Conservation (phyloP, 2,113 vertebrate genomes). For the Crotophaga sulcirostris region DNA sequence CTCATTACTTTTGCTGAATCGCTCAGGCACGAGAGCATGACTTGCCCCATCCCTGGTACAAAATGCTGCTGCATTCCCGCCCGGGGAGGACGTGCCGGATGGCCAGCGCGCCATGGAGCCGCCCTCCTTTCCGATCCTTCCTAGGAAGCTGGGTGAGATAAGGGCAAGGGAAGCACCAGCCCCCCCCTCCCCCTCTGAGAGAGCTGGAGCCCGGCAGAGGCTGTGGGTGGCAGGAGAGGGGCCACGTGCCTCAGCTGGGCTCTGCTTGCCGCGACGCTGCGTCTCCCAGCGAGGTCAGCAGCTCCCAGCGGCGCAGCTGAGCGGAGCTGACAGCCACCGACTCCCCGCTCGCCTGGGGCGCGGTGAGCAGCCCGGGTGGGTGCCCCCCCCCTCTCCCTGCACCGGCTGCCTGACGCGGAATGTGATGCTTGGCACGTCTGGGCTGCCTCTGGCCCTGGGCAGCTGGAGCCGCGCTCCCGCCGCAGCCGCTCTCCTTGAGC, state of each 20-base stretch:
- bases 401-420: neutral
- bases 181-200: rapidly evolving
- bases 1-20: neutral
- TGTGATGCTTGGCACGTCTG: neutral
- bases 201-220: neutral
- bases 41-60: neutral
- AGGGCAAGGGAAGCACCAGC: neutral
- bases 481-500: neutral
- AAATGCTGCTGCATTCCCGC: neutral
- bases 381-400: neutral
- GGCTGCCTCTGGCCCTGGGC: neutral
- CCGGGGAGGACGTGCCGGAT: neutral
- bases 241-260: neutral
- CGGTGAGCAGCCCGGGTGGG: neutral
- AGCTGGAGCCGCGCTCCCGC: neutral
- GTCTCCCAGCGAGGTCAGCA: neutral
- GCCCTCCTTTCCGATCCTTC: neutral
- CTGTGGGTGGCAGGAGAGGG: neutral
- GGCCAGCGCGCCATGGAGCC: neutral
- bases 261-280: neutral
- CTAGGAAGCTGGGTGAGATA: neutral
- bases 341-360: neutral
- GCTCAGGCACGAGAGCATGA: neutral
- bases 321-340: neutral
- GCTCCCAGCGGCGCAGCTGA: neutral